These are phyloP conservation scores for Arbacia lixula DNA, from an alignment of 53 echinoderm and acorn worm species.

Conservation along the genomic window DNA sequence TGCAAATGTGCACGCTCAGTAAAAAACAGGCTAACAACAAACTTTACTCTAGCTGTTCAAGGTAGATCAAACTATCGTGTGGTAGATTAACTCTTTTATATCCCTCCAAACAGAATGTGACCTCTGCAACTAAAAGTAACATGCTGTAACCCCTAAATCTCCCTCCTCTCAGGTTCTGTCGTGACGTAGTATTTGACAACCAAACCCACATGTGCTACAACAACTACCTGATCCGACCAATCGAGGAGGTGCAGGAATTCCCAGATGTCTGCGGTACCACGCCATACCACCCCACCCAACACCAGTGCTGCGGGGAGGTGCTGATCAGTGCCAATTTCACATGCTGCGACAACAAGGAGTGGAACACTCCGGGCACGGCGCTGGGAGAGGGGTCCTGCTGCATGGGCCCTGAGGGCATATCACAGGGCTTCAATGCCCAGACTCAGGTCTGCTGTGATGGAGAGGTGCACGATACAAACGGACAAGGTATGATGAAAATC, in stretches of 20 bases:
- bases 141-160: no score
- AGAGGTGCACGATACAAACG: conserved; percentile 1
- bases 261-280: conserved; percentile 49
- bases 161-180: conserved; percentile 55
- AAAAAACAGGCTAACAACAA: no score
- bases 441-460: conserved; percentile 76
- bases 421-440: conserved; percentile 56
- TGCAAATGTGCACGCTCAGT: no score
- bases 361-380: conserved; percentile 54
- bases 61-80: no score
- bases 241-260: conserved; percentile 12
- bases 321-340: conserved; percentile 66
- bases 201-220: conserved; percentile 47
- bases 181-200: conserved; percentile 52
- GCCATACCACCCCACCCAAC: conserved; percentile 41
- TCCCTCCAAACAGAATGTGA: no score
- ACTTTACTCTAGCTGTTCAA: no score
- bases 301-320: conserved; percentile 65
- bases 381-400: conserved; percentile 60
- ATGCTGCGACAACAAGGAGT: conserved; percentile 31
- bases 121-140: no score
- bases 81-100: no score
- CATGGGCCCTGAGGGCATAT: not conserved
- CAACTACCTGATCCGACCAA: conserved; percentile 23
- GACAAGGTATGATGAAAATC: no score